Conservation (phyloP, 2,888 invertebrate genomes). For the Palloptera scutellata region DNA sequence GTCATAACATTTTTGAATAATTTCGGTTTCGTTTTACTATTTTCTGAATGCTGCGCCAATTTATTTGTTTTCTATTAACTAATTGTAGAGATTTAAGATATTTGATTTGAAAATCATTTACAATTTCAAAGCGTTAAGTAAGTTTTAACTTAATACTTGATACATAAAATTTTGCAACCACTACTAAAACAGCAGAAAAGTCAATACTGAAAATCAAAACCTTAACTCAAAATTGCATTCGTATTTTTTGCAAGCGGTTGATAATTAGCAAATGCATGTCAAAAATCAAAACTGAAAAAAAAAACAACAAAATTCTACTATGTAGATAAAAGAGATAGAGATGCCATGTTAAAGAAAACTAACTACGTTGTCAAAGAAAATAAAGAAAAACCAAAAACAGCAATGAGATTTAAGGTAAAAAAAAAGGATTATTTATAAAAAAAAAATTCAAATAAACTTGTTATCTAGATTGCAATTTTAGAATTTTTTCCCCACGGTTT, state of each 20-base stretch:
- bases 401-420: too few species aligned
- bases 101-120: background rate
- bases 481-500: too few species aligned
- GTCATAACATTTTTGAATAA: slow-evolving; percentile 39
- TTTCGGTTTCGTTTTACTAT: slow-evolving; percentile 17
- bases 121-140: too few species aligned
- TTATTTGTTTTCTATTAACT: slow-evolving; percentile 8
- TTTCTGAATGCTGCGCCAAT: background rate
- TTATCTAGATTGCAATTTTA: too few species aligned
- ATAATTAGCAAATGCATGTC: slow-evolving; percentile 5
- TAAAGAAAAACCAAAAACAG: slow-evolving; percentile 16
- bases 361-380: too few species aligned
- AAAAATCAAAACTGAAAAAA: slow-evolving; percentile 17
- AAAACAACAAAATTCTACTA: slow-evolving; percentile 23
- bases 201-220: slow-evolving; percentile 20
- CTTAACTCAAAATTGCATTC: slow-evolving; percentile 6
- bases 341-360: too few species aligned
- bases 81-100: too few species aligned
- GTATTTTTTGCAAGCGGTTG: background rate
- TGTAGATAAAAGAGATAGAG: slow-evolving; percentile 8
- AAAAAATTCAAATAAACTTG: too few species aligned
- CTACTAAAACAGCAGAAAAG: background rate
- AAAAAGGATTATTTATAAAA: too few species aligned
- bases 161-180: background rate
- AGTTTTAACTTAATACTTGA: too few species aligned